Evolutionary conservation across 2,888 invertebrate species (phyloP).

Genomic region (Fragum whitleyi): DNA sequence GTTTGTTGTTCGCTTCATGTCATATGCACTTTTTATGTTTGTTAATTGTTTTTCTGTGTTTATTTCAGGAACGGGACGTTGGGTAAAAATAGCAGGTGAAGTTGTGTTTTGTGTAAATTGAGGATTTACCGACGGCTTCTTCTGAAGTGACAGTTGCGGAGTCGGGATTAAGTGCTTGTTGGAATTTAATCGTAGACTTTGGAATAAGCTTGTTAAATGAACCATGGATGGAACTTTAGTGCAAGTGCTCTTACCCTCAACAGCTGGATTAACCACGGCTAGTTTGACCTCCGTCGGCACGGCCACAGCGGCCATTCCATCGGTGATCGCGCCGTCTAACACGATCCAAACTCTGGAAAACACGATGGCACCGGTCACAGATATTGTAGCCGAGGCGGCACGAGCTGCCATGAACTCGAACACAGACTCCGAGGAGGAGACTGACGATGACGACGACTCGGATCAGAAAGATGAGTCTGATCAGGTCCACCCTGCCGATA

Average conservation of each 20-base stretch:
- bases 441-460: slow-evolving; percentile 34
- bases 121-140: slow-evolving; percentile 14
- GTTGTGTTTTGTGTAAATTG: slow-evolving; percentile 20
- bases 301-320: slow-evolving; percentile 24
- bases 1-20: slow-evolving; percentile 21
- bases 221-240: slow-evolving; percentile 58
- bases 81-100: neutral
- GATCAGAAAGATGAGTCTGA: slow-evolving; percentile 10
- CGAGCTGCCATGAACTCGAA: slow-evolving; percentile 46
- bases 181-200: neutral
- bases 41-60: slow-evolving; percentile 49
- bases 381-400: slow-evolving; percentile 56
- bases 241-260: slow-evolving; percentile 58
- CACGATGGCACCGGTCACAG: slow-evolving; percentile 30
- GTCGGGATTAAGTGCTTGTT: neutral
- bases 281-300: slow-evolving; percentile 32
- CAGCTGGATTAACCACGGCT: slow-evolving; percentile 44
- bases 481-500: neutral
- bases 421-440: slow-evolving; percentile 20
- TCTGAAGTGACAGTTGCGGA: slow-evolving; percentile 17
- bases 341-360: slow-evolving; percentile 14
- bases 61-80: slow-evolving; percentile 51
- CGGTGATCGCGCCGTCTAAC: slow-evolving; percentile 35
- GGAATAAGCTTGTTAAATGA: neutral
- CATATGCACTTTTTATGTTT: slow-evolving; percentile 49